Percentiles rank a stretch among this genome's conserved stretches.
Evolutionary conservation across 2,888 invertebrate species (phyloP).

Genomic region (Elegia similella): DNA sequence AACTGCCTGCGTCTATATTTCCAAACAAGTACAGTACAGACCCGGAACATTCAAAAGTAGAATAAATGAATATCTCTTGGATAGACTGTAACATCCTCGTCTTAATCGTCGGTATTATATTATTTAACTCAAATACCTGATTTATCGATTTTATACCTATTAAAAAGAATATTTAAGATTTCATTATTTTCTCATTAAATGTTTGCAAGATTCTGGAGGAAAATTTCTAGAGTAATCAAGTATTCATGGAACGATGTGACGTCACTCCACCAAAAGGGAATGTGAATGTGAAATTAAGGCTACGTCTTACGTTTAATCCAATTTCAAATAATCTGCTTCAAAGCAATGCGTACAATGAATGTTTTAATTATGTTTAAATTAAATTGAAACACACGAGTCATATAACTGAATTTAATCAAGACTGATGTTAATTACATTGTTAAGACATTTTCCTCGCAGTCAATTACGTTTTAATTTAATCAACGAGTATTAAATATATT

Average conservation of each 20-base stretch:
- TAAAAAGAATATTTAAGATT: background rate
- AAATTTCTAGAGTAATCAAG: background rate
- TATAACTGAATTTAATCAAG: background rate
- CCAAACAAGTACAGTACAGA: no score
- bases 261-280: background rate
- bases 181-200: background rate
- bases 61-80: no score
- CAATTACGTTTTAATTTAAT: background rate
- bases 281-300: constrained; percentile 12
- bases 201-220: background rate
- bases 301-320: constrained; percentile 20
- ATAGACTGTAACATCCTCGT: no score
- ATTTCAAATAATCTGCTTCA: constrained; percentile 21
- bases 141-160: background rate
- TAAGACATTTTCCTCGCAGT: background rate
- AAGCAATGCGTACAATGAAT: constrained; percentile 16
- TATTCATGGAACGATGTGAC: background rate
- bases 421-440: background rate
- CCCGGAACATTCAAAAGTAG: no score
- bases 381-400: background rate
- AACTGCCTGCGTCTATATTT: no score
- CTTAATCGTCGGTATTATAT: no score
- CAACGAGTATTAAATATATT: background rate
- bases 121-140: no score
- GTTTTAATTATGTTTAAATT: constrained; percentile 7